Conservation (phyloP, 2,888 invertebrate genomes). For the Drosophila rellima region DNA sequence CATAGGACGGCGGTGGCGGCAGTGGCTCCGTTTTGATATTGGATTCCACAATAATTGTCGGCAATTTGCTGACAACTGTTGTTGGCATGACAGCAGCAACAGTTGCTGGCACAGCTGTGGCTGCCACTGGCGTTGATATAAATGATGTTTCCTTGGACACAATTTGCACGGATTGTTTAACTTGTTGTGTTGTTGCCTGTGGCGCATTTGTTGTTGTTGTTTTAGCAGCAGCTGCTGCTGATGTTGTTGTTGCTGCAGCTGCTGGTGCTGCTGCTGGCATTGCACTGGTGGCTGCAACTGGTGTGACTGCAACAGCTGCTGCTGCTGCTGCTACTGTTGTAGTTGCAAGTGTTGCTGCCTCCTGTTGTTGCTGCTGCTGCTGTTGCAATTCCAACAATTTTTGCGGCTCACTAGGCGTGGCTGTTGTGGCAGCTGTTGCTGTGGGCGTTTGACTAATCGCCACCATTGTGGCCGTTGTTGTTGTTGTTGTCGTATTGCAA, state of each 20-base stretch:
- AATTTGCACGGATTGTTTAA: constrained; percentile 81
- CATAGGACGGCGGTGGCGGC: constrained; percentile 60
- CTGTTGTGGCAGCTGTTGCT: constrained; percentile 9
- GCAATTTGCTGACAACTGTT: constrained; percentile 45
- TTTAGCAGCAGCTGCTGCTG: constrained; percentile 26
- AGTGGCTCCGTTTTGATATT: constrained; percentile 38
- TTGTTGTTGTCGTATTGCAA: constrained; percentile 34
- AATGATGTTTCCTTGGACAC: constrained; percentile 88
- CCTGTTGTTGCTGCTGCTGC: constrained; percentile 70
- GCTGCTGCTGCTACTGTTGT: constrained; percentile 26
- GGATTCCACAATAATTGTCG: constrained; percentile 38
- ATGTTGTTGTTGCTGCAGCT: background rate
- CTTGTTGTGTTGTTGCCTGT: constrained; percentile 22
- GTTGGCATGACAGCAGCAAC: constrained; percentile 18
- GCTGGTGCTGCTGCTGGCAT: background rate
- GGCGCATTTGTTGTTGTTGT: constrained; percentile 65
- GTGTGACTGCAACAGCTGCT: constrained; percentile 1
- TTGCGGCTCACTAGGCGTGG: constrained; percentile 65
- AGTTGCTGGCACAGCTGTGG: constrained; percentile 11
- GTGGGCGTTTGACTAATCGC: constrained; percentile 44
- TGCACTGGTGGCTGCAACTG: background rate
- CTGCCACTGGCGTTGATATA: constrained; percentile 86
- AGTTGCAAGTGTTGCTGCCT: constrained; percentile 5
- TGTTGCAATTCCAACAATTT: constrained; percentile 4
- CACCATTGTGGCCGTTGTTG: constrained; percentile 48